phyloP scores from a whole-genome alignment of 2,888 invertebrate species.

The Cotesia congregata region DNA sequence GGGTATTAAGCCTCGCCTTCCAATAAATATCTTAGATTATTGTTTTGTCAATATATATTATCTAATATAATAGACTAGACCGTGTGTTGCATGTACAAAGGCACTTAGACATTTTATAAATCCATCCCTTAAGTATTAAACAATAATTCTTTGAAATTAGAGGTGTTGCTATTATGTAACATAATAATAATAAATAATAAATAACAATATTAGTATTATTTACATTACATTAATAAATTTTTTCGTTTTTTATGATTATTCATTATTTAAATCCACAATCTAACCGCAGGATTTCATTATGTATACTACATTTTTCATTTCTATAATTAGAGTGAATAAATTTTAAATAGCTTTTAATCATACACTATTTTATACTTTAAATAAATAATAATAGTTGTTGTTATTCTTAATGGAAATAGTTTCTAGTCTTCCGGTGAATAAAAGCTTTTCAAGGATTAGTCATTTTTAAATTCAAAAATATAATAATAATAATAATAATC shows the following conservation, averaged over 20 bases:
- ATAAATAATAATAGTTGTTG: neutral
- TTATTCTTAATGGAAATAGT: neutral
- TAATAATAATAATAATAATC: neutral
- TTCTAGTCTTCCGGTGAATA: neutral
- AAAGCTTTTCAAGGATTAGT: neutral
- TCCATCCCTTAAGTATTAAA: neutral
- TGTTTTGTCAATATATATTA: neutral
- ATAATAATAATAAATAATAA: neutral
- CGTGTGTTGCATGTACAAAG: neutral
- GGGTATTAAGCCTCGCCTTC: neutral
- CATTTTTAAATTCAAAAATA: neutral
- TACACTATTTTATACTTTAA: neutral
- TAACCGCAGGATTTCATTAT: neutral
- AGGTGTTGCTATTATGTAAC: neutral
- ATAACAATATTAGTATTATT: neutral
- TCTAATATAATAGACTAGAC: neutral
- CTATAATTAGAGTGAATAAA: constrained; percentile 22
- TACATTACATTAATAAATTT: neutral
- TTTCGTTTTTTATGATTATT: neutral
- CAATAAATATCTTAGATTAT: neutral
- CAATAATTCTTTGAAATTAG: neutral
- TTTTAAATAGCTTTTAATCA: neutral
- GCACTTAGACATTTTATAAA: neutral
- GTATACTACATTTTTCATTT: neutral
- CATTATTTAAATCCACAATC: constrained; percentile 8